phyloP scores from a whole-genome alignment of 2,888 invertebrate species.

The Notocelia uddmanniana region DNA sequence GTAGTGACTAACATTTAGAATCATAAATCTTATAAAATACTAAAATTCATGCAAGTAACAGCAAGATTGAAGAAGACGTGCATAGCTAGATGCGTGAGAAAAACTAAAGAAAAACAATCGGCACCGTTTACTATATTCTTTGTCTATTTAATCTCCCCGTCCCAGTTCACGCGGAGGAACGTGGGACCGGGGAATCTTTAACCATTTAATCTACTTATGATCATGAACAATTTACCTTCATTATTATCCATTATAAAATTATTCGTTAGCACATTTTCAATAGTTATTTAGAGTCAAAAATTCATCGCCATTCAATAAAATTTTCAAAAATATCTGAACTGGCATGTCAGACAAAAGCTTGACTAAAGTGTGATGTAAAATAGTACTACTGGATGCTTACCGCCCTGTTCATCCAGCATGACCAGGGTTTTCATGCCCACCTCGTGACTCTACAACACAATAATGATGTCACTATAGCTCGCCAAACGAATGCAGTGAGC shows the following conservation, averaged over 20 bases:
- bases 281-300: slow-evolving; percentile 67
- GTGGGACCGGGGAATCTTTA: slow-evolving; percentile 63
- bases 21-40: slow-evolving; percentile 70
- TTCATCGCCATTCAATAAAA: slow-evolving; percentile 76
- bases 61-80: slow-evolving; percentile 82
- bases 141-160: slow-evolving; percentile 59
- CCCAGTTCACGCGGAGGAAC: slow-evolving; percentile 59
- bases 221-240: slow-evolving; percentile 79
- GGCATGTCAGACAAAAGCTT: slow-evolving; percentile 83
- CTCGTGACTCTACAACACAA: slow-evolving; percentile 98
- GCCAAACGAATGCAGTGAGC: slow-evolving; percentile 79
- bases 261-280: slow-evolving; percentile 79
- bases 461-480: slow-evolving; percentile 87
- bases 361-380: slow-evolving; percentile 82
- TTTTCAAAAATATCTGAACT: slow-evolving; percentile 77
- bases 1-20: slow-evolving; percentile 79
- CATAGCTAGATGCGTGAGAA: slow-evolving; percentile 85
- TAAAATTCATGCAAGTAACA: slow-evolving; percentile 81
- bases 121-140: slow-evolving; percentile 68
- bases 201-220: slow-evolving; percentile 72
- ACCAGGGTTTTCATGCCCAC: slow-evolving; percentile 99
- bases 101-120: slow-evolving; percentile 76
- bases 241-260: slow-evolving; percentile 76
- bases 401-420: slow-evolving; percentile 99
- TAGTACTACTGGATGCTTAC: slow-evolving; percentile 92